Base-by-base conservation (phyloP, 1,140 invertebrate species). In the Drosophila kurseongensis region DNA sequence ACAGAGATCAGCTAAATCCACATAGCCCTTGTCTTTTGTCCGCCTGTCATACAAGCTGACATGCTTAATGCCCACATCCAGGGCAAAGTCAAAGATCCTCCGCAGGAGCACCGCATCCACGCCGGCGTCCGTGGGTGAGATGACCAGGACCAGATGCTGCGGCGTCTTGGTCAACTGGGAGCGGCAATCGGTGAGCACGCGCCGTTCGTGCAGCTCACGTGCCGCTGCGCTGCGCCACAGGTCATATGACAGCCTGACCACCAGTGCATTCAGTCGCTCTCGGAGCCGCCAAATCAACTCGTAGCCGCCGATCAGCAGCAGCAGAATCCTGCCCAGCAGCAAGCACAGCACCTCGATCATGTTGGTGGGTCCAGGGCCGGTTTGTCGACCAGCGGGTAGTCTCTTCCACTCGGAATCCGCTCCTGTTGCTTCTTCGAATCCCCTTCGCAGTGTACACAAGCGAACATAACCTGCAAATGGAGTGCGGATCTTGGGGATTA, bases 21-120 rank as follows among this genome's bases (percentile, higher is more conserved):
- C 77, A 42, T 72, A 84, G 36, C 84, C 83, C 16, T 40, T 41
- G 13, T 3, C 14, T 4, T 35, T 40, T 0, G 47, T 35, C 1
- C 90, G 80, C 16, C 59, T 83, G 56, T 92, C 91, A 51, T 89
- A 92, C 41, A 91, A 76, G 56, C 91, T 92, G n/a, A 92, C 41
- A 44, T 75, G 77, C 41, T 86, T 65, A 23, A 92, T 81, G 12
- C 86, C 77, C 13, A 86, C 55, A 23, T 68, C 51, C 50, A 81
- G 54, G 6, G 91, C 85, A 40, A 80, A 92, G n/a, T 52, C 47
- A 18, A 92, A 85, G 50, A 92, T 71, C 13, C 71, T 72, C 9
- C 51, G 54, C 2, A 92, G 23, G 7, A 89, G 67, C 35, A 63
- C 23, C 0, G 61, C 71, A 56, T 88, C 68, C 7, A 85, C 76